Conservation (phyloP, 2,888 invertebrate species). For the Conchocele bisecta region DNA sequence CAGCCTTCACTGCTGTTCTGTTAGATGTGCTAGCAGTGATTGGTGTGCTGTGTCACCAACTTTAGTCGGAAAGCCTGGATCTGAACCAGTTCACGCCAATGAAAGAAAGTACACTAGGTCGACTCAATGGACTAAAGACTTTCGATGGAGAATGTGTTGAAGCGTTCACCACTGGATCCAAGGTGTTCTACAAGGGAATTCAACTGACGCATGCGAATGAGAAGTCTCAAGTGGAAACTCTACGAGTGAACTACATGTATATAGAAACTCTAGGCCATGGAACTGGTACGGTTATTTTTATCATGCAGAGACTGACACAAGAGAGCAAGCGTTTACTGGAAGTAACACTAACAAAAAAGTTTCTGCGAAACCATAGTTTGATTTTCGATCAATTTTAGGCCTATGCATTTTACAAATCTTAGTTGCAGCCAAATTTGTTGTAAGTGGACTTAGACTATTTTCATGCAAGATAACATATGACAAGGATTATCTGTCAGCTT, state of each 20-base stretch:
- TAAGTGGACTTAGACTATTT: no score
- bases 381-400: no score
- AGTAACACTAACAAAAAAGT: no score
- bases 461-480: no score
- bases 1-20: constrained; percentile 5
- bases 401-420: no score
- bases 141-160: background rate
- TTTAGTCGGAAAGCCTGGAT: constrained; percentile 1
- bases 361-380: no score
- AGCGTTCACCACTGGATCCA: background rate
- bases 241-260: background rate
- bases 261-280: no score
- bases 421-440: no score
- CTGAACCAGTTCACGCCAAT: constrained; percentile 4
- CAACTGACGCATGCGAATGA: constrained; percentile 4
- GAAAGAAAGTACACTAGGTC: constrained; percentile 3
- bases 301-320: no score
- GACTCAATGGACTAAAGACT: background rate
- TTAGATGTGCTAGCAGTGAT: background rate
- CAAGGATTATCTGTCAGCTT: no score
- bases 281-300: no score
- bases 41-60: constrained; percentile 1
- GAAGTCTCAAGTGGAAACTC: background rate
- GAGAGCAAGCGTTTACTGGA: no score
- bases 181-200: background rate